Evolutionary conservation across 1,140 invertebrate genomes (phyloP).

Genomic region (Ips typographus): DNA sequence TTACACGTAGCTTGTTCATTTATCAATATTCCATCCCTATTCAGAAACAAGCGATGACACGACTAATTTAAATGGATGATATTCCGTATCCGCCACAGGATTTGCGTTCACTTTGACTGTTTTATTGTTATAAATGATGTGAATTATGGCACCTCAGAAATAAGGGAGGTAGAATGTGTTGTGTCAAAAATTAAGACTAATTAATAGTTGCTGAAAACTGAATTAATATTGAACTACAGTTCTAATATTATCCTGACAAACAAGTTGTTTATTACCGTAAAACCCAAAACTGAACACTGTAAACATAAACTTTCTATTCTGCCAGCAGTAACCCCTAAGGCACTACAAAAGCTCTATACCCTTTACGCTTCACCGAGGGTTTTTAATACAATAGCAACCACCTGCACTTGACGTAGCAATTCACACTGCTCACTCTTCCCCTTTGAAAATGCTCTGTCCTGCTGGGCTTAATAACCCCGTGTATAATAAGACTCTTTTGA

Average conservation of each 20-base stretch:
- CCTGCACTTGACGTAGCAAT: slow-evolving; percentile 26
- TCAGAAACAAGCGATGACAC: slow-evolving; percentile 9
- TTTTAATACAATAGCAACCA: slow-evolving; percentile 25
- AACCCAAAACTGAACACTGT: no score
- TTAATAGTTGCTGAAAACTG: no score
- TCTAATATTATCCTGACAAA: no score
- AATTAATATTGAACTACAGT: no score
- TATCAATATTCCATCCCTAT: slow-evolving; percentile 16
- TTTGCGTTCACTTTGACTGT: no score
- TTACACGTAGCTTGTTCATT: slow-evolving; percentile 19
- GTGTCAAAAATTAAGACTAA: no score
- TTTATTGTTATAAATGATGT: no score
- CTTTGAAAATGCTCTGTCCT: slow-evolving; percentile 4
- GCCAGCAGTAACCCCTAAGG: background rate
- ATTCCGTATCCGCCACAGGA: background rate
- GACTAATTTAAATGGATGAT: slow-evolving; percentile 28
- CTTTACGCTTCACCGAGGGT: slow-evolving; percentile 20
- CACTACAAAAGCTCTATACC: slow-evolving; percentile 14
- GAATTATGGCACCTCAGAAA: no score
- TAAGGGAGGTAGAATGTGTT: no score
- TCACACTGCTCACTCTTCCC: slow-evolving; percentile 21
- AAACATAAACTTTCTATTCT: no score
- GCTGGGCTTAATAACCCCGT: slow-evolving; percentile 16
- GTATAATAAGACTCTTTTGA: no score
- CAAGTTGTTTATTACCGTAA: no score